Percentiles rank a stretch among this genome's conserved stretches.
Evolutionary conservation across 35 echinoderm and acorn worm genomes (phyloP).

Genomic region (Ophiothrix spiculata): DNA sequence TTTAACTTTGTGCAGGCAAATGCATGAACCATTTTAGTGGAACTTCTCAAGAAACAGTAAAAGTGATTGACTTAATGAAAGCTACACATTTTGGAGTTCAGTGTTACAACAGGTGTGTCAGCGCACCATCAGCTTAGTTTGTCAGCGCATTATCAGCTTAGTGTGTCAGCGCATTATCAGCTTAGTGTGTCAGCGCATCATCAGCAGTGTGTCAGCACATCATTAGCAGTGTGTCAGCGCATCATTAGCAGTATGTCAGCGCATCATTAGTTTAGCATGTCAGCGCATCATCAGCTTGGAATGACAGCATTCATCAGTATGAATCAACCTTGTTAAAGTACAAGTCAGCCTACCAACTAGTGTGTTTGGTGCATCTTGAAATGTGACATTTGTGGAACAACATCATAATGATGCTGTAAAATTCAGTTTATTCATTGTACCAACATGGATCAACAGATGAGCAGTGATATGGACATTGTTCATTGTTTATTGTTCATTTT

Average conservation of each 20-base stretch:
- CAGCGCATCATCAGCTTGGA: not conserved
- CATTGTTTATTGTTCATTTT: too few relatives aligned
- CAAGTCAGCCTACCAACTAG: not conserved
- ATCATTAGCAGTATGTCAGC: too few relatives aligned
- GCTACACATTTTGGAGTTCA: too few relatives aligned
- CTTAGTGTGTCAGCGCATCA: too few relatives aligned
- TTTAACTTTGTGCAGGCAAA: not conserved
- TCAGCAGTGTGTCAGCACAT: too few relatives aligned
- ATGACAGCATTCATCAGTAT: not conserved
- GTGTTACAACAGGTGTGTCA: too few relatives aligned
- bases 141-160: too few relatives aligned
- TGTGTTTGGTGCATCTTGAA: not conserved
- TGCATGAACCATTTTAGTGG: not conserved
- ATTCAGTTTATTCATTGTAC: not conserved
- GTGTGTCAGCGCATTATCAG: too few relatives aligned
- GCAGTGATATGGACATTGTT: too few relatives aligned
- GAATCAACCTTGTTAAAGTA: not conserved
- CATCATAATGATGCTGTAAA: not conserved
- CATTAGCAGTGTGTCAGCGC: too few relatives aligned
- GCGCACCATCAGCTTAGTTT: not conserved
- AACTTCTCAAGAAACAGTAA: not conserved
- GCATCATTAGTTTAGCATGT: too few relatives aligned
- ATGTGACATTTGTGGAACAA: not conserved
- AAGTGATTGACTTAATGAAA: not conserved
- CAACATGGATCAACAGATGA: not conserved